Base-by-base conservation (phyloP, 2,888 invertebrate species). In the Caenorhabditis parvicauda region DNA sequence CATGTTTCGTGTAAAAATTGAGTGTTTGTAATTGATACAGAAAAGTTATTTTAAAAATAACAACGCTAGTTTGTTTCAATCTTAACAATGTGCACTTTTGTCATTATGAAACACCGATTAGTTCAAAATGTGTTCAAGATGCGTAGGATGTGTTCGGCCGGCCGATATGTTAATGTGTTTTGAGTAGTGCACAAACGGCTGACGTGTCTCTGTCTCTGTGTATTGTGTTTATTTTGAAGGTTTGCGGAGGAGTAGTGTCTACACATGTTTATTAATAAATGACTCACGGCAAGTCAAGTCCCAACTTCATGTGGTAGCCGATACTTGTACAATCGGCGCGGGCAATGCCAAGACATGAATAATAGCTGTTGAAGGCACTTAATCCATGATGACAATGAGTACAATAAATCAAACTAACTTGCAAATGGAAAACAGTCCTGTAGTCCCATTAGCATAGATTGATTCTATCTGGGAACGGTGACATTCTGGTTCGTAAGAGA, bases 391-490 rank as follows among this genome's bases (percentile, higher is more conserved):
- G 1, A 21, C n/a, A 21, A 1, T 14, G 28, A 2, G 12, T 38
- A 2, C 25, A 12, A 29, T 19, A 17, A 17, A 27, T 2, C 35
- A 37, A 41, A 50, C 59, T 47, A 17, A 67, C 67, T 54, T 29
- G 67, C 67, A 67, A 43, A 64, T 59, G 32, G 43, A 53, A 27
- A 64, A 37, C 2, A 67, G 56, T 6, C 64, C 64, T 35, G 45
- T 46, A 3, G 53, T 67, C 14, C 67, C 67, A 24, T 59, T 55
- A 3, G 46, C 53, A 35, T 67, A 67, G 50, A 64, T 50, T 21
- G 55, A 48, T 44, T 67, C 67, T 12, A 67, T 50, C 42, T 67
- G 59, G 27, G 46, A 48, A 21, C 63, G 67, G 42, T 67, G 67
- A 38, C 67, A 67, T 45, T 60, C 56, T 12, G 67, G 67, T 32